phyloP scores from a whole-genome alignment of 2,113 vertebrate genomes.

The Calypte anna region DNA sequence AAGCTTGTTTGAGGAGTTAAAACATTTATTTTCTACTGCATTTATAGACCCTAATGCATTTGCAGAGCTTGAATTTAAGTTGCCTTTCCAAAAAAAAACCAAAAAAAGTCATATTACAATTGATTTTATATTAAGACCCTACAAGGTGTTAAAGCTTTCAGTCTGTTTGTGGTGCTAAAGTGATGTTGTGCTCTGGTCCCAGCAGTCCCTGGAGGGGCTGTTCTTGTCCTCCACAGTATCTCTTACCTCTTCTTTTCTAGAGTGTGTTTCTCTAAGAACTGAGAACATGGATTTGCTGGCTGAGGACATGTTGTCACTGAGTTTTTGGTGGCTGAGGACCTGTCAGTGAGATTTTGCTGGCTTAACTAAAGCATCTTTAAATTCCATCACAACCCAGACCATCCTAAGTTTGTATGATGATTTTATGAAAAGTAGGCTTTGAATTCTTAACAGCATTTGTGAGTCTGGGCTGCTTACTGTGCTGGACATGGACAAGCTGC shows the following conservation, averaged over 20 bases:
- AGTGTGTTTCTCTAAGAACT: background rate
- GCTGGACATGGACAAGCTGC: background rate
- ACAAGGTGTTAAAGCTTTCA: background rate
- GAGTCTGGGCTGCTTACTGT: background rate
- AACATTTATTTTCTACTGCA: background rate
- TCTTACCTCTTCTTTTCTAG: background rate
- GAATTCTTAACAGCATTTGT: background rate
- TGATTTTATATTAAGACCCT: background rate
- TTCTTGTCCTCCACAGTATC: background rate
- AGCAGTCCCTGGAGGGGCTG: background rate
- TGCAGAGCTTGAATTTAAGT: background rate
- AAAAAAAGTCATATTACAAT: background rate
- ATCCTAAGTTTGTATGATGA: no score
- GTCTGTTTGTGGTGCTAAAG: background rate
- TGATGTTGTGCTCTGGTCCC: accelerated
- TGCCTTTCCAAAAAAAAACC: background rate
- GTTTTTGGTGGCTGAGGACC: background rate
- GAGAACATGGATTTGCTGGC: no score
- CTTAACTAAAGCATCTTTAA: background rate
- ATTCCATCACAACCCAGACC: no score
- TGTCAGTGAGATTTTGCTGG: background rate
- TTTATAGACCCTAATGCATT: no score
- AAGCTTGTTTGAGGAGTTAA: background rate
- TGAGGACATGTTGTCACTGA: background rate
- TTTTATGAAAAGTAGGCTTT: background rate